These are phyloP conservation scores for Acanthornis magna DNA, from an alignment of 2,797 vertebrate genomes.

Conservation along the genomic window DNA sequence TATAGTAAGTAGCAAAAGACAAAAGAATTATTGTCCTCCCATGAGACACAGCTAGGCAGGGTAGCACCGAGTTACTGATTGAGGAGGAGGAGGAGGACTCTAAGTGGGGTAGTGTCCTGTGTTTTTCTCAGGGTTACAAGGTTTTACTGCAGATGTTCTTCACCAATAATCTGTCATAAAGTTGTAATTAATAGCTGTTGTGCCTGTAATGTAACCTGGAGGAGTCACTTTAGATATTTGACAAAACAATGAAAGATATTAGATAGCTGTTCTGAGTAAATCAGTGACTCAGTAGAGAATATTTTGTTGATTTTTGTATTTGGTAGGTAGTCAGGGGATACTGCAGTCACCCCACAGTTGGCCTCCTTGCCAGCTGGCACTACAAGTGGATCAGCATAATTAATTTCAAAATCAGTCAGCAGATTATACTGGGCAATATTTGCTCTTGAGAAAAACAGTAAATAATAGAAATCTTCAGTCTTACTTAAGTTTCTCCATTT, in stretches of 20 bases:
- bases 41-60: background rate
- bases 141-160: background rate
- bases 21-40: background rate
- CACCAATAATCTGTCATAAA: background rate
- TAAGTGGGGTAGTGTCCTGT: background rate
- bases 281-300: slow-evolving; percentile 2
- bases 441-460: background rate
- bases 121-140: background rate
- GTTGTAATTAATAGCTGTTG: background rate
- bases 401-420: slow-evolving; percentile 34
- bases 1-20: background rate
- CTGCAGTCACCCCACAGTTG: background rate
- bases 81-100: background rate
- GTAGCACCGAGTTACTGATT: background rate
- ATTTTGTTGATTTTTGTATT: slow-evolving; percentile 43
- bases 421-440: background rate
- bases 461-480: background rate
- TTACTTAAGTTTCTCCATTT: background rate
- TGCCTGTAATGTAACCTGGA: background rate
- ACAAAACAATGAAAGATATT: background rate
- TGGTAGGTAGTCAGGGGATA: slow-evolving; percentile 52
- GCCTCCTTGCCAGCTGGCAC: slow-evolving; percentile 17
- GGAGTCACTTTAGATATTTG: background rate
- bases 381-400: slow-evolving; percentile 18
- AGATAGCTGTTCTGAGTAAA: background rate